Base-by-base conservation (phyloP, 1,140 invertebrate genomes). In the Nephila pilipes region DNA sequence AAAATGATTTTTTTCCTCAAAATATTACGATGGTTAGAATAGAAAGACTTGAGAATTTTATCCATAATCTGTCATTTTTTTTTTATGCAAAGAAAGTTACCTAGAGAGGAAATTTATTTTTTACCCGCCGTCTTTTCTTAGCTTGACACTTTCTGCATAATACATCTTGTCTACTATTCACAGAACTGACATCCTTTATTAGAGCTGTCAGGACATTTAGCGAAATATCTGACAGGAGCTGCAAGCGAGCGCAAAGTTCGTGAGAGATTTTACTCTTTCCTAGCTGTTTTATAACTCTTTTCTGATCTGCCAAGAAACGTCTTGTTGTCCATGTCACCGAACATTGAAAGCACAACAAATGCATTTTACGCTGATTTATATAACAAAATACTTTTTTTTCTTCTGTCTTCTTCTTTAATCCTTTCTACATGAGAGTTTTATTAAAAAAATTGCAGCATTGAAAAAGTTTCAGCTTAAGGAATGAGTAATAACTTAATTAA, bases 121-220 rank as follows among this genome's bases (percentile, higher is more conserved):
- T 63, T 87, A n/a, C 16, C 3, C 29, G 3, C 18, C 57, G 18
- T 87, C 18, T 60, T 85, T 6, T 3, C 14, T 10, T 58, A 20
- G 57, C 57, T 22, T 36, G 85, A 63, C n/a, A 60, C 25, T 36
- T 16, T 46, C n/a, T 88, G 46, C 87, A 29, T 55, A 69, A 75
- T 88, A 88, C 65, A 75, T 88, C 87, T 88, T 88, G 10, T 60
- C 22, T 54, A 46, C 20, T 12, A 54, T 18, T 65, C 85, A 46
- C 2, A 1, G 20, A 46, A 22, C 36, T 46, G 85, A 63, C 85
- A 38, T 32, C 32, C 85, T 88, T 88, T 88, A 88, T 88, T 88
- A 88, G 58, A 54, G 38, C 36, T 75, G 87, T 75, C 87, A 88
- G 55, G 69, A 88, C 38, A 88, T 38, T 88, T 46, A 69, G 87